Conservation (phyloP, 2,113 vertebrate species). For the Lamprotornis superbus region DNA sequence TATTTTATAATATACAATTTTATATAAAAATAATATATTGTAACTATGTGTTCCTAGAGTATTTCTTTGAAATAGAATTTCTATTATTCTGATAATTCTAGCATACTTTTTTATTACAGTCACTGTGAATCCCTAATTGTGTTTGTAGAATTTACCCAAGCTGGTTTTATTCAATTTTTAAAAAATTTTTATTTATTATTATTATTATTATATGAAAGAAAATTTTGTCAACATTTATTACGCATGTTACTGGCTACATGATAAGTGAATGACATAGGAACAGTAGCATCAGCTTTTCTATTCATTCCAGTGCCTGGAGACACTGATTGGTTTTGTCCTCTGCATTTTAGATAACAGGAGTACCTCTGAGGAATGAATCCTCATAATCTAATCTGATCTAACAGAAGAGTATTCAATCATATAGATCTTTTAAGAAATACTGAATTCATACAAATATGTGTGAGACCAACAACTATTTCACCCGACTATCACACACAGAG, state of each 20-base stretch:
- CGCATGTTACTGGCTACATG: not conserved
- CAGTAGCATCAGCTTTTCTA: not conserved
- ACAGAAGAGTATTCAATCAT: not conserved
- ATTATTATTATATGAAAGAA: not conserved
- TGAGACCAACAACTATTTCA: not conserved
- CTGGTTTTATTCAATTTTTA: not conserved
- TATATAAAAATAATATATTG: not conserved
- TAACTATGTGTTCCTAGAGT: not conserved
- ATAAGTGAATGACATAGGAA: constrained; percentile 19
- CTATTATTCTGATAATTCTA: not conserved
- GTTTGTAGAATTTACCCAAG: not conserved
- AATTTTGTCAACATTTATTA: constrained; percentile 20
- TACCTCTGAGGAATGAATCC: not conserved
- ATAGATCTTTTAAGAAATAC: not conserved
- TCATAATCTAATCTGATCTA: not conserved
- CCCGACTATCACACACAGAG: not conserved
- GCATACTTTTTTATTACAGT: not conserved
- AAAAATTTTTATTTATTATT: not conserved
- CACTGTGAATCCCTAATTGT: not conserved
- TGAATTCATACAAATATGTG: not conserved
- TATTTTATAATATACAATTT: not conserved
- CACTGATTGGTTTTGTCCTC: not conserved
- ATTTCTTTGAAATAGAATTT: not conserved
- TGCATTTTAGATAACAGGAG: not conserved
- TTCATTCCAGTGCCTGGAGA: not conserved